phyloP scores from a whole-genome alignment of 2,113 vertebrate species.

The Hemiprocne comata region DNA sequence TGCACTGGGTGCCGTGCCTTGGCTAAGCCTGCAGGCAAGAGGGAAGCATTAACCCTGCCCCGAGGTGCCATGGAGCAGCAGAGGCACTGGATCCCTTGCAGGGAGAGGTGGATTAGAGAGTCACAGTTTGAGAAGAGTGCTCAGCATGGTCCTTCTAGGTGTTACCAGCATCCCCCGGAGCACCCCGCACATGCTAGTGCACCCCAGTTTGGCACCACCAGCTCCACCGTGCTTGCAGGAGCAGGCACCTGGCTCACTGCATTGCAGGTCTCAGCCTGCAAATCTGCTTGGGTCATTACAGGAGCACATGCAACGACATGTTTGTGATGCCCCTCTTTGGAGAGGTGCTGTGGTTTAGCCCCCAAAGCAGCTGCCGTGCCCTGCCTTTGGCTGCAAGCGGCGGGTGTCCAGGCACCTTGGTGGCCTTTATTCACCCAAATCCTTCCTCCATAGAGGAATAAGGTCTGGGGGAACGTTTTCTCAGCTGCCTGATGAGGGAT shows the following conservation, averaged over 20 bases:
- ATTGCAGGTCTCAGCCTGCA: not conserved
- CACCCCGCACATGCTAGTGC: rapidly evolving
- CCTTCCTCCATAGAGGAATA: not conserved
- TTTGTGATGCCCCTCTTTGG: rapidly evolving
- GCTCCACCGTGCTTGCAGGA: not conserved
- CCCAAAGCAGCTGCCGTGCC: rapidly evolving
- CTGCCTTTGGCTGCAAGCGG: not conserved
- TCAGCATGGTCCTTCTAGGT: not conserved
- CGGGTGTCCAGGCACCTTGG: too few relatives aligned
- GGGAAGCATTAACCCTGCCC: not conserved
- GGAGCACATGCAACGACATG: rapidly evolving
- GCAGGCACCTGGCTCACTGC: not conserved
- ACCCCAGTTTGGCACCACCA: rapidly evolving
- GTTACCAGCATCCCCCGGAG: not conserved
- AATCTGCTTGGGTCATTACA: not conserved
- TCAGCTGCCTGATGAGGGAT: not conserved
- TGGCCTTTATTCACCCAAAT: not conserved
- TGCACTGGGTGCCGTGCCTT: rapidly evolving
- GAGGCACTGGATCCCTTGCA: too few relatives aligned
- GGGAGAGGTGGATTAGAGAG: not conserved
- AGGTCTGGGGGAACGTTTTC: not conserved
- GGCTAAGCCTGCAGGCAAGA: not conserved
- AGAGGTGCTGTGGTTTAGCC: not conserved
- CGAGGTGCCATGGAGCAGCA: not conserved
- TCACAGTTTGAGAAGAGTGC: not conserved